phyloP scores from a whole-genome alignment of 2,888 invertebrate genomes.

The Tetragonisca angustula region DNA sequence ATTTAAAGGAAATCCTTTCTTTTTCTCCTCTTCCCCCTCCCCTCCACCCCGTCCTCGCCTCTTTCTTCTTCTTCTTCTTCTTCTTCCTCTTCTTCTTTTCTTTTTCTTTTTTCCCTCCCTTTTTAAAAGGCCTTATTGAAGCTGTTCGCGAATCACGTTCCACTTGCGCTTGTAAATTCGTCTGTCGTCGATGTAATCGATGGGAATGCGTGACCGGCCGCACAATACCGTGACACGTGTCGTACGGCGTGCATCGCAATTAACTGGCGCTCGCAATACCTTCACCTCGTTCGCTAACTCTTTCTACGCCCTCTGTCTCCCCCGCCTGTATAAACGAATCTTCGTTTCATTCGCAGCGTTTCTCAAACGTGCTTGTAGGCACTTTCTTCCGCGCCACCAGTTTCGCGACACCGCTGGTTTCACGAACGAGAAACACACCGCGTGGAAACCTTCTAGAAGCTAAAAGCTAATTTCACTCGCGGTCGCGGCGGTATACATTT shows the following conservation, averaged over 20 bases:
- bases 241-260: constrained; percentile 67
- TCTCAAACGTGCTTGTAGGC: constrained; percentile 24
- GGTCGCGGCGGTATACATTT: background rate
- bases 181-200: constrained; percentile 74
- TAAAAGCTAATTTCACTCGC: constrained; percentile 31
- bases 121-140: constrained; percentile 49
- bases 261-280: constrained; percentile 62
- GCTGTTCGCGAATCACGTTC: constrained; percentile 63
- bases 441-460: background rate
- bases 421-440: background rate
- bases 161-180: constrained; percentile 72
- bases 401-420: background rate
- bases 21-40: background rate
- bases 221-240: constrained; percentile 68
- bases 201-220: constrained; percentile 70
- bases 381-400: constrained; percentile 42
- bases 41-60: accelerated
- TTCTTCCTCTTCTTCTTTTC: constrained; percentile 17
- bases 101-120: constrained; percentile 6
- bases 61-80: background rate
- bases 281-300: constrained; percentile 63
- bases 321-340: constrained; percentile 15
- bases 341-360: constrained; percentile 51
- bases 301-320: background rate
- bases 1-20: constrained; percentile 46